Evolutionary conservation across 1,140 invertebrate species (phyloP).

Genomic region (Globodera ellingtonae): DNA sequence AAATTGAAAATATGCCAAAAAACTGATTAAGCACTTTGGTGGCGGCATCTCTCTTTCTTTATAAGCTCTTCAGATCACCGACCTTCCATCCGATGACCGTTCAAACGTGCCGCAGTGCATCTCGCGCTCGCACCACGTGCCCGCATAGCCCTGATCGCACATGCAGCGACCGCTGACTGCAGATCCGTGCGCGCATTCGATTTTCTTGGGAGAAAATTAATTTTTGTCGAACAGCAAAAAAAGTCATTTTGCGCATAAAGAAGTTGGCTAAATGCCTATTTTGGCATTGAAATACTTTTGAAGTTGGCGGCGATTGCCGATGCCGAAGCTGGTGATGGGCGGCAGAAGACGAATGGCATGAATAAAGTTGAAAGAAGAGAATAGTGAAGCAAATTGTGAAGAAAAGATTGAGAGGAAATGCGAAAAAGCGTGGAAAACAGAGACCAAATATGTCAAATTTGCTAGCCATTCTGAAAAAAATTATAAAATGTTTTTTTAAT

Average conservation of each 20-base stretch:
- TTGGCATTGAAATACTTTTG: not conserved
- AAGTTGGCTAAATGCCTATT: not conserved
- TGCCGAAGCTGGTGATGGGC: not conserved
- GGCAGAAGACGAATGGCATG: not conserved
- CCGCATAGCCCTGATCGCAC: constrained; percentile 46
- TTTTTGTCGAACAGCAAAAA: not conserved
- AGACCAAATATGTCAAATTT: too few species aligned
- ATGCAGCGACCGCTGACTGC: constrained; percentile 41
- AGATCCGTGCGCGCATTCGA: constrained; percentile 32
- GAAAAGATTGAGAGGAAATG: too few species aligned
- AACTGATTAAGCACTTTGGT: too few species aligned
- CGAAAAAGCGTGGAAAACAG: not conserved
- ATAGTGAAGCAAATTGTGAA: not conserved
- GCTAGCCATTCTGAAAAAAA: too few species aligned
- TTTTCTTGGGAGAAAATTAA: not conserved
- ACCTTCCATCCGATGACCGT: constrained; percentile 49
- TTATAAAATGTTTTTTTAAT: too few species aligned
- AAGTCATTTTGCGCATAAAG: not conserved
- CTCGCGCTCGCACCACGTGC: constrained; percentile 51
- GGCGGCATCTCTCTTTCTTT: too few species aligned
- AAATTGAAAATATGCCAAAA: too few species aligned
- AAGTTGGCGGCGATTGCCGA: not conserved
- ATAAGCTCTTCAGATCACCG: not conserved
- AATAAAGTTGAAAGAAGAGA: not conserved
- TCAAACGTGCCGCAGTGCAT: constrained; percentile 51